phyloP scores from a whole-genome alignment of 2,888 invertebrate genomes.

The Latrodectus elegans region DNA sequence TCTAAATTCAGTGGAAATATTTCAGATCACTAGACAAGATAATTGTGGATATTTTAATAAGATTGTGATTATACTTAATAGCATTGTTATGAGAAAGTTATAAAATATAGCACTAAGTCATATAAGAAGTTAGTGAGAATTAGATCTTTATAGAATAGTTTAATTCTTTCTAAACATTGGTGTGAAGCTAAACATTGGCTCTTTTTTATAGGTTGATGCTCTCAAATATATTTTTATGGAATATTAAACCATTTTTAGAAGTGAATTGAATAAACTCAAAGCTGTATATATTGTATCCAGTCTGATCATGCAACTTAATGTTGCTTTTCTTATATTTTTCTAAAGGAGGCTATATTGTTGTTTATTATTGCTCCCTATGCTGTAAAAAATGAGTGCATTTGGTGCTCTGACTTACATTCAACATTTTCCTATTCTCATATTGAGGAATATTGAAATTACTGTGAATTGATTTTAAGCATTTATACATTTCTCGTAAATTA shows the following conservation, averaged over 20 bases:
- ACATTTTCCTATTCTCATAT: background rate
- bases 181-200: constrained; percentile 30
- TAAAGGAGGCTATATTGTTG: constrained; percentile 44
- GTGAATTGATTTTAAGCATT: too few relatives aligned
- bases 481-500: too few relatives aligned
- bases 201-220: constrained; percentile 33
- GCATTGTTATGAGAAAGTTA: background rate
- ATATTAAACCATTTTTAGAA: constrained; percentile 56
- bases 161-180: constrained; percentile 19
- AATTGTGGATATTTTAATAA: too few relatives aligned
- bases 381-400: constrained; percentile 20
- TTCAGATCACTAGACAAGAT: too few relatives aligned
- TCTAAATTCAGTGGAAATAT: too few relatives aligned
- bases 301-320: constrained; percentile 25
- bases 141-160: constrained; percentile 19
- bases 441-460: background rate
- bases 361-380: constrained; percentile 52
- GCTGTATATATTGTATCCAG: constrained; percentile 62
- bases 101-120: background rate
- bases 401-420: background rate
- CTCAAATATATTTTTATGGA: constrained; percentile 54
- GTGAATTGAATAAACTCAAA: constrained; percentile 41
- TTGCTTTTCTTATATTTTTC: constrained; percentile 65
- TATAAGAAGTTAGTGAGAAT: constrained; percentile 12
- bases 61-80: too few relatives aligned